Evolutionary conservation across 2,797 vertebrate genomes (phyloP), one percentile per base, ranked within the genome.

Genomic region (Esox lucius): DNA sequence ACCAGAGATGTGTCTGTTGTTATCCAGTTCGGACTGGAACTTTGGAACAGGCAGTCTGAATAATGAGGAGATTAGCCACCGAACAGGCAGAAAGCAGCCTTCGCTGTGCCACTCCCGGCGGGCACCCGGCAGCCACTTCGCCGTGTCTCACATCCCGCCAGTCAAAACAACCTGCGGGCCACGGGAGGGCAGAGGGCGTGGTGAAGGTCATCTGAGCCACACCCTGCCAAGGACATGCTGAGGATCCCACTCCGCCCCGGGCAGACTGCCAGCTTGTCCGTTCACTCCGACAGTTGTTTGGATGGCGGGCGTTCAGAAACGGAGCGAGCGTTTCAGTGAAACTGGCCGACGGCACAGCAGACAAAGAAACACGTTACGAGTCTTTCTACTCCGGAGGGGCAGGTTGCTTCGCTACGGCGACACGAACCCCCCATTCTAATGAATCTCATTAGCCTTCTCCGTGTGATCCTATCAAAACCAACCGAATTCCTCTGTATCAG

Each of bases 41-140:
- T 79, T 70, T 75, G 77, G 39, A 68, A 68, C 73, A 42, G 73
- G 35, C n/a, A 39, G 49, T 75, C 81, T 75, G 71, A 74, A 73
- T 61, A 72, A 80, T 75, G 69, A 79, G 78, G 73, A 78, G 75
- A 82, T 84, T 79, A 74, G 75, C 6, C 71, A 74, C 51, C 59
- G 59, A 70, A 73, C 69, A 33, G 73, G 69, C 69, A 71, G 70
- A 31, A 33, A 71, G 70, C 53, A 59, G 9, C 51, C 51, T 13
- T 33, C 33, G 51, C 22, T 48, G 49, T n/a, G 17, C 19, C 53
- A 51, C 5, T 51, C 49, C 17, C 26, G 56, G 8, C 56, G 49
- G 26, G 48, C 69, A 17, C 48, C 19, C 48, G 11, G 26, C 69
- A 70, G 48, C 28, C 16, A 71, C 49, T 42, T 66, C 4, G 17